Evolutionary conservation across 2,888 invertebrate species (phyloP).

Genomic region (Polydrusus pterygomalis): DNA sequence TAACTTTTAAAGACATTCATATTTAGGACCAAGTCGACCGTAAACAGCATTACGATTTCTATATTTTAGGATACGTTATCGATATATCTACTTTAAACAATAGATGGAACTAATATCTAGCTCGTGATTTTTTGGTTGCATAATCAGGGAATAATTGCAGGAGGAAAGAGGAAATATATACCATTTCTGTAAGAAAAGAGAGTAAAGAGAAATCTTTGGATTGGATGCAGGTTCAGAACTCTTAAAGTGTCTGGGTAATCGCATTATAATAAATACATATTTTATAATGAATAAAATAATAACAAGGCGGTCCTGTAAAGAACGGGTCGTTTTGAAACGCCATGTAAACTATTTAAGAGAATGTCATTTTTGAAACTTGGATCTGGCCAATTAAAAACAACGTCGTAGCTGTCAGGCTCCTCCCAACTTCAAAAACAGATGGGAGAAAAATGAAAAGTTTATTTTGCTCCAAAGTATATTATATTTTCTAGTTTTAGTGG

Average conservation of each 20-base stretch:
- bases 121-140: background rate
- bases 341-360: background rate
- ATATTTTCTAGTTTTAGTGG: constrained; percentile 42
- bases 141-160: too few species aligned
- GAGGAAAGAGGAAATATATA: too few species aligned
- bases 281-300: too few species aligned
- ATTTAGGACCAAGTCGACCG: background rate
- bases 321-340: background rate
- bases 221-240: too few species aligned
- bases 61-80: background rate
- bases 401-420: constrained; percentile 47
- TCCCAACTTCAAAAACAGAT: constrained; percentile 49
- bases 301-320: background rate
- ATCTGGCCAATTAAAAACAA: constrained; percentile 24
- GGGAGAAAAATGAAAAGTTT: constrained; percentile 42
- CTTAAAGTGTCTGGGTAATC: too few species aligned
- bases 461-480: constrained; percentile 38
- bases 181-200: too few species aligned
- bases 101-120: background rate
- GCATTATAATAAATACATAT: too few species aligned
- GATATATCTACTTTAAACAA: background rate
- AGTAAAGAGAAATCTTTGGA: background rate
- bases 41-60: background rate
- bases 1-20: too few species aligned
- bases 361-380: constrained; percentile 5